Percentiles rank a stretch among this genome's conserved stretches.
Evolutionary conservation across 1,140 invertebrate genomes (phyloP).

Genomic region (Sesamia nonagrioides): DNA sequence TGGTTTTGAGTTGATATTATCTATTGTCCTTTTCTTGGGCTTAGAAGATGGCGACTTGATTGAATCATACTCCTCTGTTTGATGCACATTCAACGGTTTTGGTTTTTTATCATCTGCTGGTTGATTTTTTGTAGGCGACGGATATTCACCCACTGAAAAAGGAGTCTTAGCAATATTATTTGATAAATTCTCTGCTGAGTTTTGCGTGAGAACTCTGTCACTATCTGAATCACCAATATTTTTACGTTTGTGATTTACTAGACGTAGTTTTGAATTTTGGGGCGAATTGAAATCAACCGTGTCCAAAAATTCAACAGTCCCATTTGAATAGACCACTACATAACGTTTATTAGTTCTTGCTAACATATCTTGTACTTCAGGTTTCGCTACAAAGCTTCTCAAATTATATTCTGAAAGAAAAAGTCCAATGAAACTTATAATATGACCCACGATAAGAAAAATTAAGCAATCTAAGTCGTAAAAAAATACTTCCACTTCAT

Average conservation of each 20-base stretch:
- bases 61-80: background rate
- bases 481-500: no score
- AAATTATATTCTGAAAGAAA: slow-evolving; percentile 30
- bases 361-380: slow-evolving; percentile 50
- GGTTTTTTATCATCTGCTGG: background rate
- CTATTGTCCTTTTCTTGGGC: background rate
- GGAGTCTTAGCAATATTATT: background rate
- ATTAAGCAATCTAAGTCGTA: no score
- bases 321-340: slow-evolving; percentile 65
- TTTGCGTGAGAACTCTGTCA: background rate
- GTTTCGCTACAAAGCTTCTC: slow-evolving; percentile 23
- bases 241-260: background rate
- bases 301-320: slow-evolving; percentile 65
- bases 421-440: background rate
- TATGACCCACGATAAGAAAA: no score
- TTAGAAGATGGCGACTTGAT: background rate
- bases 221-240: background rate
- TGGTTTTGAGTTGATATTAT: background rate
- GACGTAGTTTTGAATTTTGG: slow-evolving; percentile 60
- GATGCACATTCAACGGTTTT: background rate
- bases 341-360: slow-evolving; percentile 59
- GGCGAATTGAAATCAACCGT: slow-evolving; percentile 56
- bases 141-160: background rate
- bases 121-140: background rate
- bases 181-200: background rate